These are phyloP conservation scores for Streptopelia turtur DNA, from an alignment of 2,797 vertebrate genomes.

Conservation along the genomic window DNA sequence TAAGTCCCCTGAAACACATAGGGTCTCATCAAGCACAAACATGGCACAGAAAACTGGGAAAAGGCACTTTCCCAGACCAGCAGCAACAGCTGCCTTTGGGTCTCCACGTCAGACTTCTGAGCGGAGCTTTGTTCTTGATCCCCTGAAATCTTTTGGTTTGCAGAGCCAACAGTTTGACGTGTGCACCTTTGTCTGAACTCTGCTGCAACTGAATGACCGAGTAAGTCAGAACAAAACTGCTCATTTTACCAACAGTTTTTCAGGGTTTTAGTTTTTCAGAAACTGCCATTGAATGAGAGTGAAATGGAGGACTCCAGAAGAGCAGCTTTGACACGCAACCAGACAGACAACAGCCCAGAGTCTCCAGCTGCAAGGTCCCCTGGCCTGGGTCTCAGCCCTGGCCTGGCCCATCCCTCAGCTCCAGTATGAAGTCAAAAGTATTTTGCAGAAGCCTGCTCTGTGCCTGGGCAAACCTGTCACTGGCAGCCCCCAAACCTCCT, in stretches of 20 bases:
- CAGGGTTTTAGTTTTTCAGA: background rate
- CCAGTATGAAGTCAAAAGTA: background rate
- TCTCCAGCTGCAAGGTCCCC: background rate
- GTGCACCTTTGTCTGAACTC: conserved; percentile 13
- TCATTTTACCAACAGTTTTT: background rate
- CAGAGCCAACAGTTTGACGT: conserved; percentile 1
- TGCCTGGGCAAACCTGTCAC: background rate
- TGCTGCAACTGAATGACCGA: background rate
- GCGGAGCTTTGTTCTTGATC: background rate
- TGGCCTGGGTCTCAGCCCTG: background rate
- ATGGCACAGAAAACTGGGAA: background rate
- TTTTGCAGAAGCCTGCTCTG: background rate
- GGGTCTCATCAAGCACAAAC: background rate
- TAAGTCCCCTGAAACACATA: background rate
- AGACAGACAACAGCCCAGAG: background rate
- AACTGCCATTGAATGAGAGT: fast-evolving
- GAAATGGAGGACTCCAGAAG: background rate
- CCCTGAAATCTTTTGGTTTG: conserved; percentile 22
- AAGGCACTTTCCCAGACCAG: background rate
- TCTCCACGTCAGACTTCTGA: conserved; percentile 5
- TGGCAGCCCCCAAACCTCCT: background rate
- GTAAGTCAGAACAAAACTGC: background rate
- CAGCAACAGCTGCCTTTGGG: background rate
- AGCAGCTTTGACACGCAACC: background rate
- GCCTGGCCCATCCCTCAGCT: background rate